Evolutionary conservation across 2,888 invertebrate genomes (phyloP), one percentile per base, ranked within the genome.

Genomic region (Esperia sulphurella): DNA sequence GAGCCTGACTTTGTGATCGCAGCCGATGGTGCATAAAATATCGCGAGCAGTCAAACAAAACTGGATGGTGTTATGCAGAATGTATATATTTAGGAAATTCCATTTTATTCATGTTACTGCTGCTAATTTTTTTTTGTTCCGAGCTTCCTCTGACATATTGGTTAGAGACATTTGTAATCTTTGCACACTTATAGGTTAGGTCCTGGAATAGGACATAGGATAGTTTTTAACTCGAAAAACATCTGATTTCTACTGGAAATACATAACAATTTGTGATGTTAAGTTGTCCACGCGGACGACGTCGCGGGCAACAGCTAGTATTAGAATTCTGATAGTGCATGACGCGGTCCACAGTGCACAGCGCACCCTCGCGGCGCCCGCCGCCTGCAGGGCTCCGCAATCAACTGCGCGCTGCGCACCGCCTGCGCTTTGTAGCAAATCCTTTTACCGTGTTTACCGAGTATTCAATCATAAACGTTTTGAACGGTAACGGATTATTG

Each of bases 21-120:
- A 68, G 59, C 72, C 73, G 79, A 81, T 81, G 82, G 76, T 69
- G 86, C 84, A 81, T 84, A 82, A 79, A 75, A 78, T 72, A 75
- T 80, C 71, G 60, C 62, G 54, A 53, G 50, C 57, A 63, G 63
- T 70, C 78, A 71, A 74, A 75, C 72, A 75, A 60, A 58, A 50
- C 49, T 50, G 73, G 67, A 68, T 38, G 60, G 57, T 4, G 10
- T 50, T 55, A 69, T 74, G 58, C 54, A 14, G 41, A 5, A 62
- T 47, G 38, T 1, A n/a, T n/a, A n/a, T n/a, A n/a, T n/a, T n/a
- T n/a, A n/a, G n/a, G n/a, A n/a, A n/a, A n/a, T n/a, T n/a, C n/a
- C n/a, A n/a, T n/a, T n/a, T n/a, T n/a, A n/a, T n/a, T n/a, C n/a
- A n/a, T n/a, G n/a, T n/a, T n/a, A n/a, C n/a, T n/a, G n/a, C n/a